Percentiles rank a stretch among this genome's conserved stretches.
Conservation (phyloP, 2,888 invertebrate genomes). For the Ornithoptera priamus region DNA sequence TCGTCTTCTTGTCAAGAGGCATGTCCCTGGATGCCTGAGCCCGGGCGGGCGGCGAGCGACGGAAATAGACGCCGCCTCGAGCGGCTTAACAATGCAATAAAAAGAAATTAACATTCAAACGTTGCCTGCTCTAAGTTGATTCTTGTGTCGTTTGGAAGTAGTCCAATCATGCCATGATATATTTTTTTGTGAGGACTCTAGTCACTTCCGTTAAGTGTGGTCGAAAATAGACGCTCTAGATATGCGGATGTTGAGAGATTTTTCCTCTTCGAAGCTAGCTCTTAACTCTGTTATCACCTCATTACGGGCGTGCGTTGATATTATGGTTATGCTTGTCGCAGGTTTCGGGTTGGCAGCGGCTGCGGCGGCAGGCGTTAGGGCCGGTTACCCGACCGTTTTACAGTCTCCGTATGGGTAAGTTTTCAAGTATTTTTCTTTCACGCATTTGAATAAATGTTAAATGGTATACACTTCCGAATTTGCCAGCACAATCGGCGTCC, state of each 20-base stretch:
- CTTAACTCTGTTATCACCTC: constrained; percentile 49
- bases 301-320: constrained; percentile 37
- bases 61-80: constrained; percentile 70
- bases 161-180: constrained; percentile 65
- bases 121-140: constrained; percentile 75
- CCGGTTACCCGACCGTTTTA: constrained; percentile 88
- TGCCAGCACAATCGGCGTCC: constrained; percentile 75
- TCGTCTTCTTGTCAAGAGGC: constrained; percentile 73
- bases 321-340: constrained; percentile 56
- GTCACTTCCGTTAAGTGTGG: constrained; percentile 73
- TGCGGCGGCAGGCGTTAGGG: constrained; percentile 85
- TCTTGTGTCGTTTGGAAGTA: constrained; percentile 76
- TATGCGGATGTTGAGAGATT: constrained; percentile 56
- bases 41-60: constrained; percentile 73
- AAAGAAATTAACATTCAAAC: constrained; percentile 77
- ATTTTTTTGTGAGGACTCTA: constrained; percentile 61
- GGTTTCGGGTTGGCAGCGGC: constrained; percentile 72
- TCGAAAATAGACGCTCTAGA: constrained; percentile 61
- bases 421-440: constrained; percentile 33
- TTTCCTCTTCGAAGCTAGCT: constrained; percentile 49
- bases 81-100: constrained; percentile 80
- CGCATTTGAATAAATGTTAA: constrained; percentile 72
- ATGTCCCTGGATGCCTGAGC: constrained; percentile 69
- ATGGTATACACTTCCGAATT: constrained; percentile 77
- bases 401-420: constrained; percentile 94